These are phyloP conservation scores for Ptychodera flava DNA, from an alignment of 35 echinoderm and acorn worm species.

Conservation along the genomic window DNA sequence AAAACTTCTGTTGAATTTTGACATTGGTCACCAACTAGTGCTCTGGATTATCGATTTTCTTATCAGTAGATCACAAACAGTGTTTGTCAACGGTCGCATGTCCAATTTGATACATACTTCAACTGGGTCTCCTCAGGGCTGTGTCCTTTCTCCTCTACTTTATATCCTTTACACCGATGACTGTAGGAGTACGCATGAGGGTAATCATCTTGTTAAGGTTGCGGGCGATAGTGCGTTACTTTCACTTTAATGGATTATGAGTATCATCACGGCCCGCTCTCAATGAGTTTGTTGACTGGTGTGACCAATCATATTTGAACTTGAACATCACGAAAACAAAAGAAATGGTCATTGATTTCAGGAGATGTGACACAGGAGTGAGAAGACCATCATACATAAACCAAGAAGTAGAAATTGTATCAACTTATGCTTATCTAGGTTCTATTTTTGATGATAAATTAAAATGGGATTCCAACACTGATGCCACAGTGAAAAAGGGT, in stretches of 20 bases:
- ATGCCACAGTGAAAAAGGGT: not conserved
- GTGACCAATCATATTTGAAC: not conserved
- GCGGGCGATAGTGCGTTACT: not conserved
- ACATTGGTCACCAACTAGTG: too few species aligned
- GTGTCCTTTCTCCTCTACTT: constrained; percentile 6
- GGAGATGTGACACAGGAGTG: not conserved
- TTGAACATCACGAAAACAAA: not conserved
- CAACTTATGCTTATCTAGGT: constrained; percentile 4
- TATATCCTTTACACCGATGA: constrained; percentile 22
- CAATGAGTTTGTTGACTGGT: not conserved
- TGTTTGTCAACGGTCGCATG: not conserved
- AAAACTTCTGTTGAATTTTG: not conserved
- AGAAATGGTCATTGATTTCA: not conserved
- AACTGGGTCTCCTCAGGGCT: constrained; percentile 14
- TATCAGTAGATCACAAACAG: constrained; percentile 3
- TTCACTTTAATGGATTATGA: not conserved
- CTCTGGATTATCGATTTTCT: constrained; percentile 4
- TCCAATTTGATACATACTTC: not conserved
- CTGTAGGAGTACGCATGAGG: not conserved
- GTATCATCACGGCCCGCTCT: not conserved
- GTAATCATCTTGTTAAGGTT: not conserved
- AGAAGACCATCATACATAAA: not conserved
- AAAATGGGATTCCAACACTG: not conserved
- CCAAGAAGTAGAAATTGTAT: not conserved
- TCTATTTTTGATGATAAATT: constrained; percentile 3